Evolutionary conservation across 2,888 invertebrate genomes (phyloP), one percentile per base, ranked within the genome.

Genomic region (Yponomeuta evonymella): DNA sequence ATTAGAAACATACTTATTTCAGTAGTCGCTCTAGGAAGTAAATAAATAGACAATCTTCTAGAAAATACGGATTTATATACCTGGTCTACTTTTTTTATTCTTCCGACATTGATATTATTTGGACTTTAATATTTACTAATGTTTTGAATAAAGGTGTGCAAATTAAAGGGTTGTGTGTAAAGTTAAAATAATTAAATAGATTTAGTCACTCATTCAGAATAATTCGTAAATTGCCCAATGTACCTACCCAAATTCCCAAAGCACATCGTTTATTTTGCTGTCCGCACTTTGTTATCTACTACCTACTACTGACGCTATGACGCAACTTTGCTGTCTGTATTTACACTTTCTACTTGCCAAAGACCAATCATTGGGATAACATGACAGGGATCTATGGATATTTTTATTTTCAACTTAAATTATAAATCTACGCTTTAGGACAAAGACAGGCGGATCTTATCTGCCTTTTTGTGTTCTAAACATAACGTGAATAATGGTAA

Each of bases 141-240:
- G 48, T 48, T 65, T 64, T 81, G 80, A 84, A 83, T 85, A 87
- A 90, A 87, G 90, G 90, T 89, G 91, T 92, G 92, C 91, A 92
- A 90, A 91, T 86, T 88, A 89, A 91, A 92, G 87, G 92, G 92
- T 92, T 92, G 92, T 92, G 92, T 92, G 91, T 92, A 92, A 92
- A 90, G 84, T 89, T 90, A 90, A 89, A 87, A 88, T 91, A 90
- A 86, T 85, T 88, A 86, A 89, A 86, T 90, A 90, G 88, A 87
- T 86, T 79, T 89, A 86, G 86, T 85, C 79, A 79, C 82, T 86
- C 84, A 85, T 86, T 87, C 63, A 82, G 79, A 76, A 80, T 82
- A 82, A 83, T 81, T 80, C 74, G 77, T 75, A 77, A 58, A 58
- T 58, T 58, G 78, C 75, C 73, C 71, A 71, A 73, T 43, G 43